A percentile compares a stretch with the other conserved stretches of the same genome.
phyloP scores from a whole-genome alignment of 64 coral and sea anemone species.

The Catalaphyllia jardinei region DNA sequence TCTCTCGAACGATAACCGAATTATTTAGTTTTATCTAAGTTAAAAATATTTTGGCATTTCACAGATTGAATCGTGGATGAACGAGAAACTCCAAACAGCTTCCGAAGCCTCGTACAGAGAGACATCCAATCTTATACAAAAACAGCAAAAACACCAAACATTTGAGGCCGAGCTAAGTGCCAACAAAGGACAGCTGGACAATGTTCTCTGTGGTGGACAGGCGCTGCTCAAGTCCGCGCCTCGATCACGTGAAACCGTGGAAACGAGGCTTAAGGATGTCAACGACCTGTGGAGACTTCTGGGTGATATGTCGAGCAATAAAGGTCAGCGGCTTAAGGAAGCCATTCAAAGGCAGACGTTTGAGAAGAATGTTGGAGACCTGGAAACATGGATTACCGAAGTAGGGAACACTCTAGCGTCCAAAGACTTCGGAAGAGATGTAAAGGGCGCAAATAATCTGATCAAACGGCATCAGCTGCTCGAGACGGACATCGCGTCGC shows the following conservation, averaged over 20 bases:
- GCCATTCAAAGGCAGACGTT: slow-evolving; percentile 91
- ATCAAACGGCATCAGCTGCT: slow-evolving; percentile 81
- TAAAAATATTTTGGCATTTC: background rate
- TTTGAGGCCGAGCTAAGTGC: slow-evolving; percentile 89
- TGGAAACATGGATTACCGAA: slow-evolving; percentile 82
- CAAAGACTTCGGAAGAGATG: slow-evolving; percentile 85
- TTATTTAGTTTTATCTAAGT: background rate
- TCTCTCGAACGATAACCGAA: no score
- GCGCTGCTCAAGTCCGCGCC: slow-evolving; percentile 30
- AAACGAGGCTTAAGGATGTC: slow-evolving; percentile 77
- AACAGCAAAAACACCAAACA: slow-evolving; percentile 90
- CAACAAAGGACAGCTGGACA: slow-evolving; percentile 75
- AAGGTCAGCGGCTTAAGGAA: slow-evolving; percentile 81
- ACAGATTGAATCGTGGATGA: slow-evolving; percentile 94
- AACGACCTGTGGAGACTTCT: slow-evolving; percentile 86
- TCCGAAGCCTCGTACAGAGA: slow-evolving; percentile 92
- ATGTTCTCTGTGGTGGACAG: slow-evolving; percentile 61
- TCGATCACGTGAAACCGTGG: slow-evolving; percentile 60
- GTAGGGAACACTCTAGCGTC: slow-evolving; percentile 42
- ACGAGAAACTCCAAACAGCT: slow-evolving; percentile 84
- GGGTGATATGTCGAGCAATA: slow-evolving; percentile 75
- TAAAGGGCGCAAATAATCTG: slow-evolving; percentile 77
- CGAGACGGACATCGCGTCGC: slow-evolving; percentile 68
- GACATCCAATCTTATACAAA: slow-evolving; percentile 77
- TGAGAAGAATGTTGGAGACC: slow-evolving; percentile 81